Evolutionary conservation across 2,888 invertebrate genomes (phyloP).

Genomic region (Plagiodera versicolora): DNA sequence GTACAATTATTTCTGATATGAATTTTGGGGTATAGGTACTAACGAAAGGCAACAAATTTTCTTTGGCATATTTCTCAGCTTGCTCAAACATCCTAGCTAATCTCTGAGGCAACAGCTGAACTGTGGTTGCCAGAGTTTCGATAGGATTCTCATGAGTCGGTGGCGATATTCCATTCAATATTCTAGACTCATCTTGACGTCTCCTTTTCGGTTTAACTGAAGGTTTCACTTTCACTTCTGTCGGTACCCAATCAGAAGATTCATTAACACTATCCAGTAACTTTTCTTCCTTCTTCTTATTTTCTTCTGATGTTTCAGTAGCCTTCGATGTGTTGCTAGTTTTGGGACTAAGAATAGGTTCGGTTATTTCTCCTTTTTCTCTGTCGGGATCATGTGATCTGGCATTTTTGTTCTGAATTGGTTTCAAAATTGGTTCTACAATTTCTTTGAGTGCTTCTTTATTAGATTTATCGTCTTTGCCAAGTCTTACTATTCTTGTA

Average conservation of each 20-base stretch:
- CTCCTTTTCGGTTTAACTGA: slow-evolving; percentile 46
- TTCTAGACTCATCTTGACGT: slow-evolving; percentile 47
- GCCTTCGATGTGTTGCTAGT: slow-evolving; percentile 32
- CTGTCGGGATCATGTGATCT: slow-evolving; percentile 54
- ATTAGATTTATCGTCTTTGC: slow-evolving; percentile 22
- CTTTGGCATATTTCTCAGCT: slow-evolving; percentile 79
- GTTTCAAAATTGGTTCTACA: slow-evolving; percentile 72
- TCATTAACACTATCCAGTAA: background rate
- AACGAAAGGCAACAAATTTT: slow-evolving; percentile 74
- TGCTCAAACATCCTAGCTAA: slow-evolving; percentile 78
- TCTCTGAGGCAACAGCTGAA: slow-evolving; percentile 78
- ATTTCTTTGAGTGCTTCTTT: slow-evolving; percentile 59
- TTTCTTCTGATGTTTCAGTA: background rate
- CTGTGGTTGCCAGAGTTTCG: slow-evolving; percentile 59
- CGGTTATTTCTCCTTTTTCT: slow-evolving; percentile 62
- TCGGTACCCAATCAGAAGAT: slow-evolving; percentile 45
- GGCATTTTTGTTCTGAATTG: slow-evolving; percentile 61
- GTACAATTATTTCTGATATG: slow-evolving; percentile 52
- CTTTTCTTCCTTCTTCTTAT: background rate
- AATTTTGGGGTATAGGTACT: slow-evolving; percentile 79
- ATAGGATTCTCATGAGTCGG: slow-evolving; percentile 42
- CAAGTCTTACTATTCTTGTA: slow-evolving; percentile 42
- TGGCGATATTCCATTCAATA: slow-evolving; percentile 22
- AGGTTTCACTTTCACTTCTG: slow-evolving; percentile 21
- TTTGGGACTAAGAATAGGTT: slow-evolving; percentile 62